These are phyloP conservation scores for Lagorchestes hirsutus DNA, from an alignment of 2,797 vertebrate species.

Conservation along the genomic window DNA sequence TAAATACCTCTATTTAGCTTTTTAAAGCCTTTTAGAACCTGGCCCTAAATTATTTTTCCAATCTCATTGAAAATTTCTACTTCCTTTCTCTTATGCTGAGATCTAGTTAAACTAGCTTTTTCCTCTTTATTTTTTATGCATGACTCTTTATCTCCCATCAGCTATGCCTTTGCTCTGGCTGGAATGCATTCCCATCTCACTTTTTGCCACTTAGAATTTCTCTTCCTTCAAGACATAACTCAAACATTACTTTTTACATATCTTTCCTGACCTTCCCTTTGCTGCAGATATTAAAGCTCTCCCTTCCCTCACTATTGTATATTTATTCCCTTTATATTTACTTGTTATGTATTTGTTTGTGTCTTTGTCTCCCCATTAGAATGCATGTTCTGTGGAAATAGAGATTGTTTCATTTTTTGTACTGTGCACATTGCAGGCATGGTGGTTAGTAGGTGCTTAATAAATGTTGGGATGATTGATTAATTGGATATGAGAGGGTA, in stretches of 20 bases:
- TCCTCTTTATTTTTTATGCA: not conserved
- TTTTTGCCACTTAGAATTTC: not conserved
- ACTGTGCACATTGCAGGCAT: not conserved
- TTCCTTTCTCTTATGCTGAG: not conserved
- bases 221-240: not conserved
- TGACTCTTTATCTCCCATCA: not conserved
- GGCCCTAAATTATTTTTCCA: not conserved
- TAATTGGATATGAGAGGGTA: not conserved
- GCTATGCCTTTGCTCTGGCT: not conserved
- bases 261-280: not conserved
- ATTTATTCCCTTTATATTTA: not conserved
- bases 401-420: not conserved
- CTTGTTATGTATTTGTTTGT: not conserved
- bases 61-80: not conserved
- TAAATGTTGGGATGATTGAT: not conserved
- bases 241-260: not conserved
- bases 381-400: not conserved
- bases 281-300: not conserved
- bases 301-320: not conserved
- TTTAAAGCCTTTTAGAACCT: not conserved
- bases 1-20: not conserved
- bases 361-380: not conserved
- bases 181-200: not conserved
- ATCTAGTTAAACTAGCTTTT: not conserved
- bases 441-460: not conserved